Conservation (phyloP, 2,888 invertebrate species). For the Phyllotreta striolata region DNA sequence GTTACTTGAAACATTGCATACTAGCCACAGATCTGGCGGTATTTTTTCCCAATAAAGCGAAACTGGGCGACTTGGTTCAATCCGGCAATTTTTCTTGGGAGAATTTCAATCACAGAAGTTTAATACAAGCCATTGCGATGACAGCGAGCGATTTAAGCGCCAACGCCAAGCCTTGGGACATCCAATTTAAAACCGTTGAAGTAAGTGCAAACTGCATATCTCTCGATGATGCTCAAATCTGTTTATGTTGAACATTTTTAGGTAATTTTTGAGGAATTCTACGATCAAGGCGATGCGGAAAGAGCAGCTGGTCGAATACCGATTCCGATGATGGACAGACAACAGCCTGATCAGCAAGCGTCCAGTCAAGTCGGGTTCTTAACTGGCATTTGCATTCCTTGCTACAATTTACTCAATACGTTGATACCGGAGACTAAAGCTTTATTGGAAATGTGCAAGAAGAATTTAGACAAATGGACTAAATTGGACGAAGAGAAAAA, state of each 20-base stretch:
- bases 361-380: slow-evolving; percentile 84
- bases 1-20: slow-evolving; percentile 81
- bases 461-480: slow-evolving; percentile 71
- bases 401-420: slow-evolving; percentile 73
- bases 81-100: slow-evolving; percentile 71
- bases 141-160: slow-evolving; percentile 85
- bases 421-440: slow-evolving; percentile 77
- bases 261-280: slow-evolving; percentile 84
- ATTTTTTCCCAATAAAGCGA: slow-evolving; percentile 80
- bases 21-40: slow-evolving; percentile 84
- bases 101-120: slow-evolving; percentile 70
- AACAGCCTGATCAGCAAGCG: slow-evolving; percentile 76
- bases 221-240: too few species aligned
- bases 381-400: slow-evolving; percentile 81
- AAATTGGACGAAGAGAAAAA: slow-evolving; percentile 56
- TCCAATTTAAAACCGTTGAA: slow-evolving; percentile 78
- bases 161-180: slow-evolving; percentile 84
- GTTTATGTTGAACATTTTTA: slow-evolving; percentile 11
- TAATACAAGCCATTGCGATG: slow-evolving; percentile 82
- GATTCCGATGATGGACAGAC: slow-evolving; percentile 75
- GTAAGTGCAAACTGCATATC: too few species aligned
- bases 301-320: slow-evolving; percentile 65
- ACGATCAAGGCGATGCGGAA: slow-evolving; percentile 70
- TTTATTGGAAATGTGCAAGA: slow-evolving; percentile 72
- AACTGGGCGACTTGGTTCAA: slow-evolving; percentile 65